Conservation (phyloP, 2,113 vertebrate species). For the Microtus richardsoni region DNA sequence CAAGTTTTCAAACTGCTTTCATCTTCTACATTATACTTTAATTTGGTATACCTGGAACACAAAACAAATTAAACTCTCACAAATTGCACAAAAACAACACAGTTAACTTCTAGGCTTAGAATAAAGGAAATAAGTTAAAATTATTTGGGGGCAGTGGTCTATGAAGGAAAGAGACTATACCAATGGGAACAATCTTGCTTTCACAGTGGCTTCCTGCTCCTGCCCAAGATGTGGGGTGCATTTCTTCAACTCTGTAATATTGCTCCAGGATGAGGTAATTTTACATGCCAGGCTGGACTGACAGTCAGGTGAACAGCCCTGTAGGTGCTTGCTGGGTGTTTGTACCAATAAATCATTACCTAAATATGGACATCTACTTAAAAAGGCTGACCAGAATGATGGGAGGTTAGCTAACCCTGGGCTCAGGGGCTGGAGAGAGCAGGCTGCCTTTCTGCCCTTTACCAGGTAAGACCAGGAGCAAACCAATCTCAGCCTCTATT, state of each 20-base stretch:
- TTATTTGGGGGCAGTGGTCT: neutral
- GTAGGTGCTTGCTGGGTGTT: neutral
- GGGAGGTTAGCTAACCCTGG: neutral
- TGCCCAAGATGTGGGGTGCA: neutral
- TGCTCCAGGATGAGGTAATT: neutral
- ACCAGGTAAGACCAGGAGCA: neutral
- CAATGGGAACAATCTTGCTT: neutral
- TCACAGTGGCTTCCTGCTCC: neutral
- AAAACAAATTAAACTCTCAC: neutral
- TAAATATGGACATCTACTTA: neutral
- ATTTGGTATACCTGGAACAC: neutral
- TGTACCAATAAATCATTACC: neutral
- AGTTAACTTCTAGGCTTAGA: neutral
- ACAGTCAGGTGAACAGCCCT: neutral
- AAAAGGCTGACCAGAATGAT: fast-evolving
- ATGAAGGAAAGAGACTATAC: neutral
- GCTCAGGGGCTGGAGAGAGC: neutral
- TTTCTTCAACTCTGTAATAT: neutral
- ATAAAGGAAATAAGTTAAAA: neutral
- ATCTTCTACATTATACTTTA: neutral
- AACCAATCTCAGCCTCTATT: neutral
- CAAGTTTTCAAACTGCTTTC: neutral
- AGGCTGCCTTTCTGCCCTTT: neutral
- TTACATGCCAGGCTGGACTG: neutral
- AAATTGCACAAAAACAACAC: neutral